Base-by-base conservation (phyloP, 1,140 invertebrate species). In the Aricia agestis region DNA sequence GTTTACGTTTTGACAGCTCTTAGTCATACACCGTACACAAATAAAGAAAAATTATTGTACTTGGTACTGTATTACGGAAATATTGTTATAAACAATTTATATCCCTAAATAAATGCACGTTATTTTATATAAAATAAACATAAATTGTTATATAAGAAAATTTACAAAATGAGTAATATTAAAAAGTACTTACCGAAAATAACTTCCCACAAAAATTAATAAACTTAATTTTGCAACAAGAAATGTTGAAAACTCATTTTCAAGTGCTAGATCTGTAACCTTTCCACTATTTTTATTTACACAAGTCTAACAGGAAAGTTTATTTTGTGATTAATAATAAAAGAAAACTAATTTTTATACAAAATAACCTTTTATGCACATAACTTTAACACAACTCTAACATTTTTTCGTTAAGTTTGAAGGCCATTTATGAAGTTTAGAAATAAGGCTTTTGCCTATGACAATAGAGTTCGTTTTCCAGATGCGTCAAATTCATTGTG, bases 311-410 rank as follows among this genome's bases (percentile, higher is more conserved):
- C 45, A 52, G 45, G 45, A 52, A 52, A 52, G 11, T 52, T 52
- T 52, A 4, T 1, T 52, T 15, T 52, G 10, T 13, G 45, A 13
- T 52, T 9, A 45, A 52, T 15, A 52, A 52, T 52, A 36, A 52
- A 52, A 52, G 11, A 52, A 52, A 13, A 66, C 63, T 67, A 45
- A 52, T n/a, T 19, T 67, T 57, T 57, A 59, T 15, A 13, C 13
- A 36, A 63, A 19, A 63, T 63, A 63, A 63, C 59, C 59, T 63
- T 63, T 25, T 9, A 63, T 31, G 17, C 59, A 74, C 74, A 76
- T 82, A 78, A 81, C 78, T 81, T 75, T 78, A 80, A 78, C 76
- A 80, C 80, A 83, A 74, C 76, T 87, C 76, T 75, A 79, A 75
- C 74, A 78, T 79, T 78, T 84, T 83, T 84, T 82, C 57, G 70